These are phyloP conservation scores for Silurus aristotelis DNA, from an alignment of 2,797 vertebrate genomes.

Conservation along the genomic window DNA sequence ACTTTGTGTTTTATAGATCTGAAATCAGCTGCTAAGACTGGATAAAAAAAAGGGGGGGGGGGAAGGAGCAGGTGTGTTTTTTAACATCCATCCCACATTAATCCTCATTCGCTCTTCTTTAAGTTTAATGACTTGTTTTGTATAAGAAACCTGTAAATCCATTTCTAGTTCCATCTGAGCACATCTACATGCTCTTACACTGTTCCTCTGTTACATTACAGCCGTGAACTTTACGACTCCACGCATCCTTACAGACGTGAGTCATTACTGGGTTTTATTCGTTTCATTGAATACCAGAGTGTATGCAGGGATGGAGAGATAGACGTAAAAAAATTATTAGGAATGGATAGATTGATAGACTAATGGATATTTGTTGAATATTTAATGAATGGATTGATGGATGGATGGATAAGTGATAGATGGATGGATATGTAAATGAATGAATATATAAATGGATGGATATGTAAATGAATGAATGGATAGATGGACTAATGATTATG, in stretches of 20 bases:
- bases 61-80: too few species aligned
- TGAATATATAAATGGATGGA: not conserved
- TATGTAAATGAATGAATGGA: not conserved
- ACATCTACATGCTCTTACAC: not conserved
- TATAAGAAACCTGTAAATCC: too few species aligned
- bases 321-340: too few species aligned
- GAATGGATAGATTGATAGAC: not conserved
- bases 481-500: not conserved
- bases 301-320: not conserved
- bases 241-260: not conserved
- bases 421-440: not conserved
- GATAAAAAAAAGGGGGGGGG: too few species aligned
- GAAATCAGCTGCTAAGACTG: too few species aligned
- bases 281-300: not conserved
- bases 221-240: not conserved
- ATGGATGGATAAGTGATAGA: not conserved
- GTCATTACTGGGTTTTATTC: not conserved
- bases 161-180: too few species aligned
- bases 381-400: not conserved
- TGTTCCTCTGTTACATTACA: not conserved
- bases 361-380: not conserved
- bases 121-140: too few species aligned
- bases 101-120: too few species aligned
- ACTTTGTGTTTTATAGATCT: too few species aligned
- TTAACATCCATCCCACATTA: too few species aligned